Evolutionary conservation across 2,797 vertebrate genomes (phyloP).

Genomic region (Melanotaenia boesemani): DNA sequence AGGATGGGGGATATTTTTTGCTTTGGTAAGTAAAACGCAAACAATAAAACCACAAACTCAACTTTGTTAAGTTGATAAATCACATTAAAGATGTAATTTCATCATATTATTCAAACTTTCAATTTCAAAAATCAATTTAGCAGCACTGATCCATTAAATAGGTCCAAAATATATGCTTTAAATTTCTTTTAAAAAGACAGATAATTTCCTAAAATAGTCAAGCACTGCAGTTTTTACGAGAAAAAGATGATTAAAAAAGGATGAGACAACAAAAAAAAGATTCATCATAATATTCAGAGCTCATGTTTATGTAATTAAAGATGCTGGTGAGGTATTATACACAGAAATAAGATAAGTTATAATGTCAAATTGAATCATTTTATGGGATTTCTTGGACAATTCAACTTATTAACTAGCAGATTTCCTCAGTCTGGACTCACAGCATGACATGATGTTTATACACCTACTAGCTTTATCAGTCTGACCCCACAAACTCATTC

Average conservation of each 20-base stretch:
- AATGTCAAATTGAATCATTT: neutral
- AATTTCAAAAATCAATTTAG: neutral
- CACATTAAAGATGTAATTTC: slow-evolving; percentile 1
- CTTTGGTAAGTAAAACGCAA: neutral
- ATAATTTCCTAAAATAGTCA: neutral
- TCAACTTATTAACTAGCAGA: neutral
- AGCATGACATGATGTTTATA: neutral
- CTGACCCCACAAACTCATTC: neutral
- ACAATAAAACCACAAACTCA: neutral
- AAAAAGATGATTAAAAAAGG: neutral
- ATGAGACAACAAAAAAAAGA: neutral
- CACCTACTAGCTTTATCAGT: neutral
- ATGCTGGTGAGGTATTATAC: too few relatives aligned
- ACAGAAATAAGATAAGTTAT: too few relatives aligned
- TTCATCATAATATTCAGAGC: neutral
- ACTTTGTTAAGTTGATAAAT: neutral
- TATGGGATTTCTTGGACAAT: neutral
- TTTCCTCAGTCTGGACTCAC: neutral
- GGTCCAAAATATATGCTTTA: neutral
- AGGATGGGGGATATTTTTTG: neutral
- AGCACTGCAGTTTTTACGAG: neutral
- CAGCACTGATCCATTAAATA: neutral
- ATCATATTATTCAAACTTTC: neutral
- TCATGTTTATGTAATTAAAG: neutral
- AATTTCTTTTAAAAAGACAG: neutral